These are phyloP conservation scores for Malurus leucopterus DNA, from an alignment of 2,797 vertebrate genomes.

Conservation along the genomic window DNA sequence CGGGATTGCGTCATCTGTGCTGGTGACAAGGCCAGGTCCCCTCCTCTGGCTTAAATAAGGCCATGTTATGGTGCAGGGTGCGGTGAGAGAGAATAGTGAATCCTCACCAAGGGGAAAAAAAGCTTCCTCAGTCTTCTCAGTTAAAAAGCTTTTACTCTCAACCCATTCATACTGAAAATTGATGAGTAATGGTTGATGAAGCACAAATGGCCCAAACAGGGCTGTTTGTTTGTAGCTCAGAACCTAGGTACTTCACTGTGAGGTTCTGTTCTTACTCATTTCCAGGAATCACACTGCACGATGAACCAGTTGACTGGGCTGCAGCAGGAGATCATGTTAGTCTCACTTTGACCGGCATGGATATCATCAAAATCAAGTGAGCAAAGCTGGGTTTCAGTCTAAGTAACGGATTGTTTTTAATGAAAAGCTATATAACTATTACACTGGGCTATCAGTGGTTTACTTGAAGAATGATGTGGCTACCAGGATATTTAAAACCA, in stretches of 20 bases:
- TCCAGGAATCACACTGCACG: slow-evolving; percentile 92
- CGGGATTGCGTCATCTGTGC: slow-evolving; percentile 44
- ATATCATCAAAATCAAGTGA: slow-evolving; percentile 99
- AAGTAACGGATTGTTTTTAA: slow-evolving; percentile 62
- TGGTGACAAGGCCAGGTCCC: slow-evolving; percentile 2
- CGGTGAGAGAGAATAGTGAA: slow-evolving; percentile 40
- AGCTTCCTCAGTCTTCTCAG: slow-evolving; percentile 60
- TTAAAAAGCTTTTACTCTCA: slow-evolving; percentile 70
- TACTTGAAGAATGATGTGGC: slow-evolving; percentile 61
- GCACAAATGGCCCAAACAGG: slow-evolving; percentile 56
- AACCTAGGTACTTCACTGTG: slow-evolving; percentile 70
- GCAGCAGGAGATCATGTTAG: slow-evolving; percentile 95
- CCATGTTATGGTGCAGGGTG: slow-evolving; percentile 48
- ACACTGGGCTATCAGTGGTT: slow-evolving; percentile 34
- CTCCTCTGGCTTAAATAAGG: slow-evolving; percentile 31
- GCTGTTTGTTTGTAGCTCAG: slow-evolving; percentile 68
- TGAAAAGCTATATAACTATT: slow-evolving; percentile 26
- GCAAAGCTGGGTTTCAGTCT: slow-evolving; percentile 63
- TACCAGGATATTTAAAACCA: slow-evolving; percentile 60
- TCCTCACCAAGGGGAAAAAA: neutral
- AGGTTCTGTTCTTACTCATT: slow-evolving; percentile 80
- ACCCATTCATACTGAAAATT: slow-evolving; percentile 75
- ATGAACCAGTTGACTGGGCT: slow-evolving; percentile 94
- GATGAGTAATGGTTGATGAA: slow-evolving; percentile 75
- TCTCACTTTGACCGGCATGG: slow-evolving; percentile 96